phyloP scores from a whole-genome alignment of 2,888 invertebrate species.

The Sesamia inferens region DNA sequence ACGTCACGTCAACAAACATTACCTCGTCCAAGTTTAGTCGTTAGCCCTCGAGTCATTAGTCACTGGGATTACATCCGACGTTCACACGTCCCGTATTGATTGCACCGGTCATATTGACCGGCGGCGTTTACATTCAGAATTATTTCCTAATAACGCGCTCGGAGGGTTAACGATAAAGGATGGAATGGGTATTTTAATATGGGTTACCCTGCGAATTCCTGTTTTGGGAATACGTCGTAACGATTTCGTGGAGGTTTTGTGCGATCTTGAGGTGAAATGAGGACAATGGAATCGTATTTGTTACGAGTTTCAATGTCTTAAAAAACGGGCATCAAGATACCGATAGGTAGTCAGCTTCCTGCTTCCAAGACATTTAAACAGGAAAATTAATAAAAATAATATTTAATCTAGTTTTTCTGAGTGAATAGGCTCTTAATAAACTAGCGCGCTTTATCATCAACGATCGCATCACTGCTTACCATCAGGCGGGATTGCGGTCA shows the following conservation, averaged over 20 bases:
- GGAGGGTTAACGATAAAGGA: slow-evolving; percentile 63
- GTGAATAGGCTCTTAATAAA: no score
- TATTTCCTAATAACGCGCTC: slow-evolving; percentile 66
- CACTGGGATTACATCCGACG: slow-evolving; percentile 70
- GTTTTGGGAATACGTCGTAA: slow-evolving; percentile 58
- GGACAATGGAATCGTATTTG: slow-evolving; percentile 19
- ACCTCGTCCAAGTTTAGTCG: slow-evolving; percentile 70
- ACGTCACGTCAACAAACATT: slow-evolving; percentile 71
- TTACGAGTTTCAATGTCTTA: slow-evolving; percentile 6
- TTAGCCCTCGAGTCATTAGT: slow-evolving; percentile 71
- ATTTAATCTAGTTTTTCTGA: no score
- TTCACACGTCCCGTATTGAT: slow-evolving; percentile 73
- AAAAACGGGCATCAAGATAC: background rate
- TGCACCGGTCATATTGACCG: slow-evolving; percentile 66
- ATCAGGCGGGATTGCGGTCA: no score
- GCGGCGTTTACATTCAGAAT: slow-evolving; percentile 64
- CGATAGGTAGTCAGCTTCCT: background rate
- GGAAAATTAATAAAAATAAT: background rate
- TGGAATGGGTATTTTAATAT: slow-evolving; percentile 66
- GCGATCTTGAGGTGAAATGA: slow-evolving; percentile 17
- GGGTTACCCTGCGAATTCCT: slow-evolving; percentile 62
- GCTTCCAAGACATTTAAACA: background rate
- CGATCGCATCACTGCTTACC: no score
- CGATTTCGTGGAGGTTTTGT: slow-evolving; percentile 49
- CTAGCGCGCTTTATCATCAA: no score